Evolutionary conservation across 2,113 vertebrate species (phyloP).

Genomic region (Uria aalge): DNA sequence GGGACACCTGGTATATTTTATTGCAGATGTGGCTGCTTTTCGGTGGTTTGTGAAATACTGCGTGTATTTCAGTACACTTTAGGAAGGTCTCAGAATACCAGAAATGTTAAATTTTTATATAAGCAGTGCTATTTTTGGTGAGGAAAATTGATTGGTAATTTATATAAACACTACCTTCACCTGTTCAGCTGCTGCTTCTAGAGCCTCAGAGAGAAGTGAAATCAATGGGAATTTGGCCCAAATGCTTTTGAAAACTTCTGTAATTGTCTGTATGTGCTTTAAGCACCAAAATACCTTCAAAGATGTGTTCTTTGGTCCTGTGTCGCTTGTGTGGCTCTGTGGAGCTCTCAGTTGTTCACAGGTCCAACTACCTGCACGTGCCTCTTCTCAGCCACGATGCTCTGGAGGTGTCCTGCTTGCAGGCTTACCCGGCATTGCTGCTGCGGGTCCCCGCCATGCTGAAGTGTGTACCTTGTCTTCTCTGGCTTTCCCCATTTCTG

Average conservation of each 20-base stretch:
- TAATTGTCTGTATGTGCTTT: not conserved
- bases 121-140: not conserved
- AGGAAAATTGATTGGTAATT: not conserved
- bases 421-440: not conserved
- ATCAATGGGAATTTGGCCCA: not conserved
- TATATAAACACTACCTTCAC: not conserved
- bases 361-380: fast-evolving
- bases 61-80: not conserved
- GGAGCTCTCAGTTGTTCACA: not conserved
- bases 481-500: not conserved
- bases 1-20: not conserved
- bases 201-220: not conserved
- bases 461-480: not conserved
- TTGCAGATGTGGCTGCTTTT: not conserved
- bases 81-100: not conserved
- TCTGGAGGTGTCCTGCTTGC: not conserved
- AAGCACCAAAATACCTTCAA: not conserved
- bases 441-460: not conserved
- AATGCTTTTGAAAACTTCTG: not conserved
- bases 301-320: not conserved
- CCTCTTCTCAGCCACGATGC: not conserved
- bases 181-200: not conserved
- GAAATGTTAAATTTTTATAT: not conserved
- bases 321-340: not conserved
- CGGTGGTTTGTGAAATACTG: not conserved